These are phyloP conservation scores for Acanthochromis polyacanthus DNA, from an alignment of 2,113 vertebrate species.

Conservation along the genomic window DNA sequence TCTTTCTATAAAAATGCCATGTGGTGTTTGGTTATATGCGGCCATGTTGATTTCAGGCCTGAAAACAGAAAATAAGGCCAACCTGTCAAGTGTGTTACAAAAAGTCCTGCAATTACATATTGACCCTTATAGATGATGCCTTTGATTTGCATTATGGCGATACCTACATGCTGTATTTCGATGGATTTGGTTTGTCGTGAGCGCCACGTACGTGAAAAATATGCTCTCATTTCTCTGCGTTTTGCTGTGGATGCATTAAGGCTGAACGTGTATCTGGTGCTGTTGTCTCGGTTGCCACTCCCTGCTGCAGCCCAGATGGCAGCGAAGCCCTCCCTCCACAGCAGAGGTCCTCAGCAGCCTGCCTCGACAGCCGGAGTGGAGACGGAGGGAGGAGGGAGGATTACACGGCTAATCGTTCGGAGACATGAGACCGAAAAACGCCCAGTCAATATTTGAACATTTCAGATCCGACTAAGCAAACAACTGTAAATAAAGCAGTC, in stretches of 20 bases:
- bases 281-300: conserved; percentile 47
- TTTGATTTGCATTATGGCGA: conserved; percentile 19
- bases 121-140: neutral
- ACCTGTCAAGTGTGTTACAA: no score
- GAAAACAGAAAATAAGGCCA: no score
- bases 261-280: conserved; percentile 26
- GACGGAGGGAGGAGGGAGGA: conserved; percentile 49
- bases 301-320: conserved; percentile 77
- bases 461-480: conserved; percentile 4
- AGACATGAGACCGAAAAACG: conserved; percentile 32
- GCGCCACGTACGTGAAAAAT: neutral
- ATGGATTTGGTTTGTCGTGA: neutral
- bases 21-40: no score
- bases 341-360: conserved; percentile 65
- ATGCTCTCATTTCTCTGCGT: neutral
- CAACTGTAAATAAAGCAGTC: neutral
- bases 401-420: conserved; percentile 49
- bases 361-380: conserved; percentile 61
- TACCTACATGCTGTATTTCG: conserved; percentile 1
- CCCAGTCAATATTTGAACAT: conserved; percentile 40
- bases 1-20: no score
- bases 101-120: no score
- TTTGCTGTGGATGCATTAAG: conserved; percentile 9
- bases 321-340: conserved; percentile 42
- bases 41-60: no score